A percentile compares a stretch with the other conserved stretches of the same genome.
Evolutionary conservation across 1,140 invertebrate species (phyloP).

Genomic region (Zophobas morio): DNA sequence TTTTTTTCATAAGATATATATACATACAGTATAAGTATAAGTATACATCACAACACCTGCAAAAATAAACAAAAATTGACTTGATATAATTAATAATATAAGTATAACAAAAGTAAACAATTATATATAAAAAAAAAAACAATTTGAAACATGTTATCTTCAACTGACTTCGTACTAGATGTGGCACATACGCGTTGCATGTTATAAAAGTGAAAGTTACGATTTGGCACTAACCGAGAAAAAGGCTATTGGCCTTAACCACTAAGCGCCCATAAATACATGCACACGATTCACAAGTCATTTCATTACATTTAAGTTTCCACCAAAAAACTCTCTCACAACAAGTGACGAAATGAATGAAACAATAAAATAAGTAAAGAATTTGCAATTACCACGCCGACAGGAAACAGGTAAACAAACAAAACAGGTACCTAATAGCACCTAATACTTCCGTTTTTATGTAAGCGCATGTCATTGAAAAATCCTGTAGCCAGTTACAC

Average conservation of each 20-base stretch:
- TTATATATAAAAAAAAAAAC: no score
- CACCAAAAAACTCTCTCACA: neutral
- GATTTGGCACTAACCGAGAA: slow-evolving; percentile 23
- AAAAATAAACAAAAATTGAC: no score
- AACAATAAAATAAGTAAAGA: slow-evolving; percentile 15
- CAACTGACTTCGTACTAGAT: no score
- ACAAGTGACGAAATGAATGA: slow-evolving; percentile 1
- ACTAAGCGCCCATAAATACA: neutral
- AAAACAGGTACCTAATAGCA: neutral
- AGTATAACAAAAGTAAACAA: no score
- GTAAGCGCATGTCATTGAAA: neutral
- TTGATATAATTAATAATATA: no score
- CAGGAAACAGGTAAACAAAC: neutral
- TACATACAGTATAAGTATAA: no score
- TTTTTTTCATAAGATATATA: no score
- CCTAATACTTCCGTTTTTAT: slow-evolving; percentile 12
- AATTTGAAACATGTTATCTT: no score
- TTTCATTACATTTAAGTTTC: no score
- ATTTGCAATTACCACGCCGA: neutral
- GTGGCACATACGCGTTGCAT: neutral
- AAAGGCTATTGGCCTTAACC: slow-evolving; percentile 10
- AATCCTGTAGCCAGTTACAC: no score
- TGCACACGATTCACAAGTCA: no score
- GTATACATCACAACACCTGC: no score
- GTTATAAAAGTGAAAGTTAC: slow-evolving; percentile 20